These are phyloP conservation scores for Falcaria lacertinaria DNA, from an alignment of 2,888 invertebrate species.

Conservation along the genomic window DNA sequence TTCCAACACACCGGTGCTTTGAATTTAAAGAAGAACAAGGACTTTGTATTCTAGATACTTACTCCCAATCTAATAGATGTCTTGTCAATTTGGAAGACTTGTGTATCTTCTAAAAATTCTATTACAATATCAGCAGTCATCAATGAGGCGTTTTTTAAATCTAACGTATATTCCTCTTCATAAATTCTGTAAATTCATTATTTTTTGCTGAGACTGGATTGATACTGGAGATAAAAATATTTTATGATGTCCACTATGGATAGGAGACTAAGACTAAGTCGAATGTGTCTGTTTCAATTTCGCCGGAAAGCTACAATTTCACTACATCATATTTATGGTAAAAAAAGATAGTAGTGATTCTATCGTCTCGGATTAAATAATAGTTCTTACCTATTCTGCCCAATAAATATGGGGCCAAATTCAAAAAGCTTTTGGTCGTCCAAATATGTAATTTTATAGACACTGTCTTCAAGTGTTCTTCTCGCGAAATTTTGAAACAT, in stretches of 20 bases:
- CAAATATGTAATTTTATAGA: slow-evolving; percentile 64
- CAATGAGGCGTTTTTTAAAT: slow-evolving; percentile 76
- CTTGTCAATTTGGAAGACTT: slow-evolving; percentile 68
- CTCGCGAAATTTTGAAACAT: slow-evolving; percentile 68
- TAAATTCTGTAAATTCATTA: slow-evolving; percentile 51
- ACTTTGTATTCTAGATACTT: slow-evolving; percentile 5
- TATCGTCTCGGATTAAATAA: not conserved
- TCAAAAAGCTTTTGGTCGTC: slow-evolving; percentile 66
- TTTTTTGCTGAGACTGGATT: too few species aligned
- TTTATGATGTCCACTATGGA: too few species aligned
- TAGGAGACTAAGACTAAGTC: too few species aligned
- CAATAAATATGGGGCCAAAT: slow-evolving; percentile 70
- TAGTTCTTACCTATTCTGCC: slow-evolving; percentile 42
- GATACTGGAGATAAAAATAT: too few species aligned
- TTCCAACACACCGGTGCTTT: too few species aligned
- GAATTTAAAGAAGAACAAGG: too few species aligned
- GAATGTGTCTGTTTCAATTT: too few species aligned
- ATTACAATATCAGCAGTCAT: slow-evolving; percentile 69
- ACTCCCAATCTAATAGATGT: slow-evolving; percentile 53
- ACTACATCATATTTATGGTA: too few species aligned
- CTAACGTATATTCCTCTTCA: slow-evolving; percentile 66
- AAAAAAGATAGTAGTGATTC: too few species aligned
- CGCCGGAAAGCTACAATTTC: too few species aligned
- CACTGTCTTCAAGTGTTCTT: slow-evolving; percentile 52
- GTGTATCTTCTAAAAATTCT: slow-evolving; percentile 58